Evolutionary conservation across 2,113 vertebrate genomes (phyloP).

Genomic region (Sturnira hondurensis): DNA sequence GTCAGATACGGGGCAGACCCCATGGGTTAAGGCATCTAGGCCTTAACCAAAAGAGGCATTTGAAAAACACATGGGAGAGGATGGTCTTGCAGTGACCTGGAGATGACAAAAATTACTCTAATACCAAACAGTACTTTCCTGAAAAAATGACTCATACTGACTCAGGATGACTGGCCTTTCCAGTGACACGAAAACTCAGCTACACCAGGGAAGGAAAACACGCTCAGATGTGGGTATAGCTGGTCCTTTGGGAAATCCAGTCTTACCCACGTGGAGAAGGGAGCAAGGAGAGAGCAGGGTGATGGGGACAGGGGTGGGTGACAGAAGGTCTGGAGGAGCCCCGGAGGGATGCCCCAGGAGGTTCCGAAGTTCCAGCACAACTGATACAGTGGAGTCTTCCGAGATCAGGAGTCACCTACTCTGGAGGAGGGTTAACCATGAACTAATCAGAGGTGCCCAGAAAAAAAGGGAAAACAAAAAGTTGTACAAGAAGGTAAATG

Average conservation of each 20-base stretch:
- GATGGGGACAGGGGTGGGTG: neutral
- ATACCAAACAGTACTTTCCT: neutral
- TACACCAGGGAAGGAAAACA: neutral
- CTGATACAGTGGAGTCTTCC: neutral
- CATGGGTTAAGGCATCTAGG: neutral
- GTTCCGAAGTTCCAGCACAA: neutral
- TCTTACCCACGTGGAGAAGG: no score
- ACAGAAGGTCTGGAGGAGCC: neutral
- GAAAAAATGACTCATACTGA: neutral
- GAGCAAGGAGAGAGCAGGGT: accelerated
- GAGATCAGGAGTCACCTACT: neutral
- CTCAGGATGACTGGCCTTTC: neutral
- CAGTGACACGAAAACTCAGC: neutral
- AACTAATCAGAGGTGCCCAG: conserved; percentile 67
- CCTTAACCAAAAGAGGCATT: neutral
- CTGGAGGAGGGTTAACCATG: conserved; percentile 30
- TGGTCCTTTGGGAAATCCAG: neutral
- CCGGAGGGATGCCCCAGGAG: neutral
- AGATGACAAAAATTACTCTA: neutral
- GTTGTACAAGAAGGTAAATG: conserved; percentile 75
- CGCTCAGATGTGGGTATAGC: accelerated
- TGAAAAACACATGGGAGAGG: neutral
- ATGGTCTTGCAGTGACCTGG: neutral
- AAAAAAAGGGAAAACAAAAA: conserved; percentile 69
- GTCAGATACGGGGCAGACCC: neutral